Base-by-base conservation (phyloP, 2,113 vertebrate species). In the Lophura nycthemera region DNA sequence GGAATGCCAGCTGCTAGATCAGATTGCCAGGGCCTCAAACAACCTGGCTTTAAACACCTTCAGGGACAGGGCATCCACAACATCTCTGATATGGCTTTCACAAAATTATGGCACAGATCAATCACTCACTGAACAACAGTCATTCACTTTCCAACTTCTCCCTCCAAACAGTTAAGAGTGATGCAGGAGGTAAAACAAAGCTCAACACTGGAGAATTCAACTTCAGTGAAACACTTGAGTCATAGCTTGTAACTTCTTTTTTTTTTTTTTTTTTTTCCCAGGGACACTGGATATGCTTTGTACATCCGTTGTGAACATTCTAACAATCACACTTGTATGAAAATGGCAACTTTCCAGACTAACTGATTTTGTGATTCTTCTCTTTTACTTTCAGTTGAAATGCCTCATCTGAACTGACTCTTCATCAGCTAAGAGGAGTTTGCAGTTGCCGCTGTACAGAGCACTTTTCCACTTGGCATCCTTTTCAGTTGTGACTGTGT, bases 241-340 rank as follows among this genome's bases (percentile, higher is more conserved):
- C 29, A 42, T 80, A 0, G 0, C 13, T 88, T 71, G 40, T 36
- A 66, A 9, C 20, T 80, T 13, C 19, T 54, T 66, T 45, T 20
- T 50, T 52, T 85, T 4, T 5, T 63, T 89, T 40, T 5, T 34
- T 64, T 45, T 22, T 16, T 86, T 38, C 38, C 38, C 10, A 38
- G 38, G 38, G 38, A 38, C 38, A 38, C 38, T 38, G 42, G 15
- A 43, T 59, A 42, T 66, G 10, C 80, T 88, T 81, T 72, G 32
- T 52, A 47, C 38, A 32, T 47, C n/a, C 40, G 15, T 54, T 1
- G 1, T 1, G 1, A 42, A 50, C 45, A 43, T 61, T 43, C 70
- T 88, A 71, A 69, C 4, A n/a, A n/a, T n/a, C 42, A 34, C 6
- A 42, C 21, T 19, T 25, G 20, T 77, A 70, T 47, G 79, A 70